Evolutionary conservation across 2,113 vertebrate genomes (phyloP), one percentile per base, ranked within the genome.

Genomic region (Sylvilagus bachmani): DNA sequence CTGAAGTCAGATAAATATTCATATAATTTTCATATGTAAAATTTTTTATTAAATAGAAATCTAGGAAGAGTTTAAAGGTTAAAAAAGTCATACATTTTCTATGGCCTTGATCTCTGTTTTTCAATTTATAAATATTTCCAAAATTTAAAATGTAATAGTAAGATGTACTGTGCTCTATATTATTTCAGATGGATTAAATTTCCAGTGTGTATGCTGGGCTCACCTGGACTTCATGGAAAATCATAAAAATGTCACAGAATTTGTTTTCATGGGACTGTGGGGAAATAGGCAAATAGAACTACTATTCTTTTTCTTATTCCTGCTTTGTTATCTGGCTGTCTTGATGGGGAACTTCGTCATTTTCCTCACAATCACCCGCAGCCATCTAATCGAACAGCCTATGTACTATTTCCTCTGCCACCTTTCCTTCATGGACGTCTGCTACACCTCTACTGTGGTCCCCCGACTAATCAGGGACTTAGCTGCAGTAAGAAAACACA

Each of bases 241-340:
- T 74, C 66, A 81, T 27, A 94, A 79, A 5, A 96, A 92, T 73
- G 82, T 94, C 53, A 88, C 86, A 3, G 96, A 95, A 64, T 97
- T 95, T 84, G 9, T 95, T 67, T 90, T 94, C 27, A 38, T 61
- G 51, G 91, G 61, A 0, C 61, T 95, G 0, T 96, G 86, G 77
- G 27, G 11, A 55, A 90, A 84, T 10, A 70, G 49, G 36, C 61
- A 90, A 64, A 24, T 70, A 25, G 83, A 96, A 16, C 74, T 93
- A 0, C 3, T 97, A 2, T 80, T 94, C 44, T 87, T 74, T 7
- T 6, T 87, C 51, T 38, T 92, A 2, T 92, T 96, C 51, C 61
- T 95, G 38, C 51, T 97, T 11, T 95, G 89, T 25, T 97, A 92
- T 51, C 36, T 96, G 75, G 38, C 86, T 0, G 13, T 92, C 24